Evolutionary conservation across 2,888 invertebrate genomes (phyloP), one percentile per base, ranked within the genome.

Genomic region (Encarsia formosa): DNA sequence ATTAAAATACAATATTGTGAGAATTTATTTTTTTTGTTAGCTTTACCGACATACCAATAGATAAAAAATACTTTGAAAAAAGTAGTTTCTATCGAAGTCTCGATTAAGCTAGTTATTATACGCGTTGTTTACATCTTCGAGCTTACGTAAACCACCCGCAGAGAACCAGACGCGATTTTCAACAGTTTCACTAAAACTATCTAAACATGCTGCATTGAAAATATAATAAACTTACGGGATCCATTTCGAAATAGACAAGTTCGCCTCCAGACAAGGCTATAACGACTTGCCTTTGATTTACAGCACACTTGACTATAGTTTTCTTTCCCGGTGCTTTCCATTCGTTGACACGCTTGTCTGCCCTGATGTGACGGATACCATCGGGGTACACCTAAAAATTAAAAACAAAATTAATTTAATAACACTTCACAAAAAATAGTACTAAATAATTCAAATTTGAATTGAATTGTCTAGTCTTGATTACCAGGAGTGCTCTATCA

Each of bases 281-380:
- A 1, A 98, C 97, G 24, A 99, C 97, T 78, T 99, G 99, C 56
- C 97, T 81, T 73, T 96, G 93, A 77, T 99, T 99, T 16, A 99
- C 94, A 0, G 99, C 98, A 76, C 98, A 99, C 74, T 93, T 93
- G 0, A 94, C 90, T 52, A 99, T 99, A 0, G 89, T 90, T 66
- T 96, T 94, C 74, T 97, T 97, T 19, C 95, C 96, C 0, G 97
- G 97, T 0, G 95, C 93, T 73, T 97, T 95, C 99, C 99, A 99
- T 75, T 99, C 98, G 67, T 98, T 98, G 3, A 99, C 96, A 74
- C 98, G 85, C 72, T 96, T 95, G 75, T 99, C 98, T 0, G 97
- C 90, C 51, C 97, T 84, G 67, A 99, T 99, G 72, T 99, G 99
- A 57, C 98, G 85, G 67, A 99, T 98, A 47, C 99, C 99, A 72